phyloP scores from a whole-genome alignment of 2,888 invertebrate species.

The Agriopis aurantiaria region DNA sequence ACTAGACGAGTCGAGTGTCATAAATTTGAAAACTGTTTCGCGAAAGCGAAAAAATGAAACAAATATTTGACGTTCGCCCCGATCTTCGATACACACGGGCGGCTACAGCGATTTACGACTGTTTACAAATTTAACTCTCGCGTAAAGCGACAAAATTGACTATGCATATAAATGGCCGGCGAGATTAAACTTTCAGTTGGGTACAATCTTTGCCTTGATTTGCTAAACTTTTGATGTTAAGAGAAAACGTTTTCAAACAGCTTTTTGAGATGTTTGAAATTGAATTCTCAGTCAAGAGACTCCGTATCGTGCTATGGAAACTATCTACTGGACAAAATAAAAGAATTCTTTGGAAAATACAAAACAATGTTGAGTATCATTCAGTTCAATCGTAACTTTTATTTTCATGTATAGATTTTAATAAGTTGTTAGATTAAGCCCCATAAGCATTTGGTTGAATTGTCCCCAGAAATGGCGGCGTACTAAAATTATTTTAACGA shows the following conservation, averaged over 20 bases:
- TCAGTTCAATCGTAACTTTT: neutral
- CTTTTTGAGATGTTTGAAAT: conserved; percentile 30
- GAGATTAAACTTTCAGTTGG: conserved; percentile 23
- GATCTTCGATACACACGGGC: conserved; percentile 64
- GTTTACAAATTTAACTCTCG: conserved; percentile 58
- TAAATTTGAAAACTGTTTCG: conserved; percentile 85
- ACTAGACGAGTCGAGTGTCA: conserved; percentile 84
- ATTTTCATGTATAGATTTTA: conserved; percentile 25
- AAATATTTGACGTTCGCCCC: conserved; percentile 75
- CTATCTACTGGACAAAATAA: neutral
- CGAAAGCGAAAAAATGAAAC: conserved; percentile 79
- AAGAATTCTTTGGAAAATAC: neutral
- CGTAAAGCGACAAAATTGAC: conserved; percentile 51
- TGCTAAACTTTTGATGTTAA: conserved; percentile 14
- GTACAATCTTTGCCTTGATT: conserved; percentile 17
- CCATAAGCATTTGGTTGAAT: conserved; percentile 50
- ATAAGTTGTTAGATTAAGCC: conserved; percentile 45
- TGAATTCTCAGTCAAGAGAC: conserved; percentile 6
- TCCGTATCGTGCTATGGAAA: neutral
- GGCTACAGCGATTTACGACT: conserved; percentile 56
- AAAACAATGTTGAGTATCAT: neutral
- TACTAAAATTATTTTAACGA: conserved; percentile 83
- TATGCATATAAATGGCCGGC: conserved; percentile 36
- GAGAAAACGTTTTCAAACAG: conserved; percentile 41
- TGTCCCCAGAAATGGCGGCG: conserved; percentile 64